A percentile compares a stretch with the other conserved stretches of the same genome.
These are phyloP conservation scores for Brachionus calyciflorus DNA, from an alignment of 1,140 invertebrate genomes.

Conservation along the genomic window DNA sequence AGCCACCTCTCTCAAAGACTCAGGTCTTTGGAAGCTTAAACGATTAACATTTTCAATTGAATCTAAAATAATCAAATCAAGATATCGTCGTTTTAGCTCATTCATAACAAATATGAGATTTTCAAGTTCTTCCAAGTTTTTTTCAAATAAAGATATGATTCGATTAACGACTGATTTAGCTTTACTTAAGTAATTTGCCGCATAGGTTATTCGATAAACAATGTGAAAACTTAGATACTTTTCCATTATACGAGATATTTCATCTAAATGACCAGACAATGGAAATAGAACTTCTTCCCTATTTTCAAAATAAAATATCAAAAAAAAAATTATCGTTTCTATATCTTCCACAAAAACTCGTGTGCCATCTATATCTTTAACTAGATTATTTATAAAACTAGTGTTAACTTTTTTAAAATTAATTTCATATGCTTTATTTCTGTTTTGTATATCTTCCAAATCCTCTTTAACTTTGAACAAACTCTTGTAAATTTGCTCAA, in stretches of 20 bases:
- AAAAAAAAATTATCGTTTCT: constrained; percentile 26
- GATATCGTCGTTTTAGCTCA: neutral
- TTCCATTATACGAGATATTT: constrained; percentile 18
- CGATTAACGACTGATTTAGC: neutral
- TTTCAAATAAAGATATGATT: constrained; percentile 6
- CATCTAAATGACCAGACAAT: constrained; percentile 33
- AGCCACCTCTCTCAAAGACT: neutral
- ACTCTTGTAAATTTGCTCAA: constrained; percentile 22
- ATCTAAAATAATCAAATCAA: constrained; percentile 1
- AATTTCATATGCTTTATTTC: neutral
- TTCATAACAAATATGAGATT: neutral
- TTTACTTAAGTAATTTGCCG: constrained; percentile 9
- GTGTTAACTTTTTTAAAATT: neutral
- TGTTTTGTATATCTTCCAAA: neutral
- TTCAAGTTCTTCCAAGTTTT: neutral
- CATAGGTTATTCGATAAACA: constrained; percentile 2
- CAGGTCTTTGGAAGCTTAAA: neutral
- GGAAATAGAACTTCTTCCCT: constrained; percentile 25
- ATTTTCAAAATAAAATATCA: constrained; percentile 36
- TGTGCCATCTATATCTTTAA: neutral
- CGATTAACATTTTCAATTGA: neutral
- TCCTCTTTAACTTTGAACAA: constrained; percentile 1
- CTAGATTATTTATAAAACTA: neutral
- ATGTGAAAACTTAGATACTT: constrained; percentile 15
- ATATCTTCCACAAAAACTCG: neutral